These are phyloP conservation scores for Paramisgurnus dabryanus DNA, from an alignment of 2,113 vertebrate genomes.

Conservation along the genomic window DNA sequence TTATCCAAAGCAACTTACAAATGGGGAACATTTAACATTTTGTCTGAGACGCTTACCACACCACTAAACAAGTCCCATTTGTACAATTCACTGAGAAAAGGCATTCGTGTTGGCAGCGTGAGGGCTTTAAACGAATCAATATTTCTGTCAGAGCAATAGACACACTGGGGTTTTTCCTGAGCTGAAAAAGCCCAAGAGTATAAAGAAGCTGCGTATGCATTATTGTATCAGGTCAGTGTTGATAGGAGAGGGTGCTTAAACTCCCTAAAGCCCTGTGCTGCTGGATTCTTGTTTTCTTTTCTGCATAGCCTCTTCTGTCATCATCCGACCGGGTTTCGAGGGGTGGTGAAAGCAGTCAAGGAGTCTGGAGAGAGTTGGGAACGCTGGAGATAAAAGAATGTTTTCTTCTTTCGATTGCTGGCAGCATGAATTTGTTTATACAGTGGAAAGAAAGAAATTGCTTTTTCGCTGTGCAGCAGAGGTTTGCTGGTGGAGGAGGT, in stretches of 20 bases:
- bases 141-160: constrained; percentile 7
- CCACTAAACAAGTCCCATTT: not conserved
- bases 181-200: not conserved
- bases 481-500: not conserved
- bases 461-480: not conserved
- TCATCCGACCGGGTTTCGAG: not conserved
- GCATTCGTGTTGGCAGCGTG: constrained; percentile 47
- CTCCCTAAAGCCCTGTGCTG: not conserved
- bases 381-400: constrained; percentile 12
- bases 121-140: constrained; percentile 48
- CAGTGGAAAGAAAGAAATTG: not conserved
- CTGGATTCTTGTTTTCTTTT: not conserved
- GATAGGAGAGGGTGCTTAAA: constrained; percentile 17
- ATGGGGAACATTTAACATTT: too few relatives aligned
- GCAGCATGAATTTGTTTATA: constrained; percentile 5
- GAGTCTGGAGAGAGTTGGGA: not conserved
- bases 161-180: not conserved
- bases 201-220: constrained; percentile 24
- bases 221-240: constrained; percentile 38
- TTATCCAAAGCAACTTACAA: too few relatives aligned
- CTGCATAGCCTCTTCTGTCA: constrained; percentile 1
- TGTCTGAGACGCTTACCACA: too few relatives aligned
- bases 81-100: constrained; percentile 2
- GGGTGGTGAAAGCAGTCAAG: not conserved
- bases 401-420: not conserved